Evolutionary conservation across 1,140 invertebrate genomes (phyloP).

Genomic region (Drosophila nannoptera): DNA sequence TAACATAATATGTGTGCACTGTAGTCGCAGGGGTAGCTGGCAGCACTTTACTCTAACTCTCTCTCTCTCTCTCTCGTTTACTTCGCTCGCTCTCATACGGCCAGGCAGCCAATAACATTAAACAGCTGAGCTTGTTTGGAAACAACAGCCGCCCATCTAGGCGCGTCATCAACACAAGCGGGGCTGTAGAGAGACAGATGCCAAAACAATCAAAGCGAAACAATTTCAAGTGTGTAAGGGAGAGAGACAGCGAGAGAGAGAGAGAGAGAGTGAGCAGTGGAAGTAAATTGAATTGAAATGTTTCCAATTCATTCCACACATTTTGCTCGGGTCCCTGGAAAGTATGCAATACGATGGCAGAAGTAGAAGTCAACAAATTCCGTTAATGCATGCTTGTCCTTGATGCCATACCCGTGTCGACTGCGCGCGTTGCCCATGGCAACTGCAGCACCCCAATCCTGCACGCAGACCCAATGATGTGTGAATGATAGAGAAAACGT

Average conservation of each 20-base stretch:
- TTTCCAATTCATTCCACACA: conserved; percentile 8
- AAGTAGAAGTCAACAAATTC: not conserved
- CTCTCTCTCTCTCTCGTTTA: conserved; percentile 17
- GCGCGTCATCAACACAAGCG: conserved; percentile 7
- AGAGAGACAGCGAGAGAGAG: not conserved
- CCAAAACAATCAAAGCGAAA: conserved; percentile 23
- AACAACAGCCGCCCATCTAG: conserved; percentile 45
- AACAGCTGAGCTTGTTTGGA: conserved; percentile 78
- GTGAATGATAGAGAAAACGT: conserved; percentile 3
- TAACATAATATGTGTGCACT: conserved; percentile 20
- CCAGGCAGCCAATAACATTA: conserved; percentile 66
- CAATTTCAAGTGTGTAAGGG: conserved; percentile 12
- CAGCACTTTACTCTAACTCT: conserved; percentile 7
- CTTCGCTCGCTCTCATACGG: conserved; percentile 5
- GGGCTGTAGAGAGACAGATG: not conserved
- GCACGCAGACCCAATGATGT: not conserved
- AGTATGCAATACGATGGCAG: conserved; percentile 16
- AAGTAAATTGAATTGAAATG: conserved; percentile 9
- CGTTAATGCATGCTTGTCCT: conserved; percentile 19
- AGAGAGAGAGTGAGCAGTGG: not conserved
- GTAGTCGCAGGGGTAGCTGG: conserved; percentile 32
- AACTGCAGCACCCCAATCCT: not conserved
- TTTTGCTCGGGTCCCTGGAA: conserved; percentile 5
- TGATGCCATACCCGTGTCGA: conserved; percentile 1
- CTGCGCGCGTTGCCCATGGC: not conserved